Conservation (phyloP, 2,888 invertebrate genomes). For the Trachelus tabidus region DNA sequence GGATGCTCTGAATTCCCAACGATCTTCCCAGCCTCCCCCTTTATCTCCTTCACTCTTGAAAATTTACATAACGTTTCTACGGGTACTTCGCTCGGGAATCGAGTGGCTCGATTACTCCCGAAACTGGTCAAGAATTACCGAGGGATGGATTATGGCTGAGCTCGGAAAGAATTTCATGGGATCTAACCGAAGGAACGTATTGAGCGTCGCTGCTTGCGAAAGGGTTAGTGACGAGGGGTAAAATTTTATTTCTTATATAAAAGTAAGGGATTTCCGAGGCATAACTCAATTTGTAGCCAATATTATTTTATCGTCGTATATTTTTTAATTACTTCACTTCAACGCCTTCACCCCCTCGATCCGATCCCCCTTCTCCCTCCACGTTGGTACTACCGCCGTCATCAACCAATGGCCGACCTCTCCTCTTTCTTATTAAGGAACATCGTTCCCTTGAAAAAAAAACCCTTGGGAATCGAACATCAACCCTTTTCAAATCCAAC, state of each 20-base stretch:
- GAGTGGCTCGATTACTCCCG: neutral
- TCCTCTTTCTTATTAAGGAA: slow-evolving; percentile 56
- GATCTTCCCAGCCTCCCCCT: slow-evolving; percentile 23
- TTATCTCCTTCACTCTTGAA: slow-evolving; percentile 19
- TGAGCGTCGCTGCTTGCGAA: slow-evolving; percentile 31
- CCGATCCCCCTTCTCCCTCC: neutral
- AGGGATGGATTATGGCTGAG: neutral
- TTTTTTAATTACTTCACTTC: slow-evolving; percentile 62
- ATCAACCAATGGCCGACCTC: slow-evolving; percentile 12
- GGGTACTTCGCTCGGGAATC: slow-evolving; percentile 22
- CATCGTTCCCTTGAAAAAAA: slow-evolving; percentile 32
- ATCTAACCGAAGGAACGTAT: neutral
- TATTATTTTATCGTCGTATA: slow-evolving; percentile 62
- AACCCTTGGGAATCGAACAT: slow-evolving; percentile 57
- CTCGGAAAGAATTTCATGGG: neutral
- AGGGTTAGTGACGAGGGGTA: slow-evolving; percentile 24
- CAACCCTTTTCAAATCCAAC: slow-evolving; percentile 49
- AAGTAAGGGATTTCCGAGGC: slow-evolving; percentile 38
- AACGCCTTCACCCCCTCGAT: slow-evolving; percentile 39
- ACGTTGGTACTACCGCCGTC: neutral
- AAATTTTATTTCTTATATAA: slow-evolving; percentile 53
- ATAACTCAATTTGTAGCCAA: slow-evolving; percentile 61
- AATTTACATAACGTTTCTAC: slow-evolving; percentile 57
- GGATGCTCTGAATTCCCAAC: slow-evolving; percentile 41
- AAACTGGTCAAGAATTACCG: neutral